phyloP scores from a whole-genome alignment of 1,140 invertebrate species.

The Trinorchestia longiramus region DNA sequence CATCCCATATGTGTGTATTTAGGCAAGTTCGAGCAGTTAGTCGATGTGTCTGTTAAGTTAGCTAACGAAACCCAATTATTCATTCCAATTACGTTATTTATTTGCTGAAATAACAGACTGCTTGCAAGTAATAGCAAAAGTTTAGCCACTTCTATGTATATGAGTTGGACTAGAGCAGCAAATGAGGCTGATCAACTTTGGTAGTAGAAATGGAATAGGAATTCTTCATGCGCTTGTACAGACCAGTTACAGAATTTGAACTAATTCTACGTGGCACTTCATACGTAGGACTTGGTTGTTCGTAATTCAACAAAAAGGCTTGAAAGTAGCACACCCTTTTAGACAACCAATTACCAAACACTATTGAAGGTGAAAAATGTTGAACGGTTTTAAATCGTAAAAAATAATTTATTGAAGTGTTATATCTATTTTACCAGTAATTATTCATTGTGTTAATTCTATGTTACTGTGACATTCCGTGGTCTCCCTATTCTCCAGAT shows the following conservation, averaged over 20 bases:
- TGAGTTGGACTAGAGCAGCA: not conserved
- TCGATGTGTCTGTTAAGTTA: not conserved
- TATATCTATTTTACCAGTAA: no score
- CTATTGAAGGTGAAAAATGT: no score
- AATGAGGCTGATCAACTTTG: not conserved
- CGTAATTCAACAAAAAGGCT: not conserved
- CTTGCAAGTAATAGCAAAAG: not conserved
- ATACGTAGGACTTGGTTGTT: not conserved
- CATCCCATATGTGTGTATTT: no score
- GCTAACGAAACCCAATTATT: not conserved
- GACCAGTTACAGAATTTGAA: not conserved
- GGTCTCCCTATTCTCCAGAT: no score
- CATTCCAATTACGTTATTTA: not conserved
- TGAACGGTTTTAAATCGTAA: no score
- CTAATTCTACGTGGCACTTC: no score
- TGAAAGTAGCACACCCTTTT: not conserved
- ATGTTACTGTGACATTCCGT: no score
- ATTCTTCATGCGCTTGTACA: not conserved
- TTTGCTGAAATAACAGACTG: not conserved
- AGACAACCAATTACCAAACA: no score
- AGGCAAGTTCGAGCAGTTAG: not conserved
- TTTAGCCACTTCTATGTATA: not conserved
- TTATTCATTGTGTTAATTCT: no score
- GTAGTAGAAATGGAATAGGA: not conserved
- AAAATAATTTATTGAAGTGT: no score